Base-by-base conservation (phyloP, 2,888 invertebrate genomes). In the Apamea epomidion region DNA sequence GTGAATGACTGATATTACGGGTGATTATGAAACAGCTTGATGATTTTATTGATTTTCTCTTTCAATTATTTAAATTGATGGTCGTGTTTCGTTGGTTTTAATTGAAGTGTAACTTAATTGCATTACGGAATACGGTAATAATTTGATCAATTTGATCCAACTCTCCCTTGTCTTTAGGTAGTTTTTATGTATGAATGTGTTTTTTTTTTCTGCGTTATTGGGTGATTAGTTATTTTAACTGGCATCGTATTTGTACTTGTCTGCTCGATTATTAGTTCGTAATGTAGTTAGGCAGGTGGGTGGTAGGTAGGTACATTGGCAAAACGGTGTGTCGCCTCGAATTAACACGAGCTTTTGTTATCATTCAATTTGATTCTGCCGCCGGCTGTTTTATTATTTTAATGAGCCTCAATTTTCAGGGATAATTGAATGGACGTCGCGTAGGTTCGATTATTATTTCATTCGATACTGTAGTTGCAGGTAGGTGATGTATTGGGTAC, bases 321-420 rank as follows among this genome's bases (percentile, higher is more conserved):
- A 90, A 92, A 93, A 91, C 90, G 88, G 92, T 90, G 91, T 93
- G 94, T 94, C 94, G 92, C 93, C 89, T 93, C 94, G 94, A 94
- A 95, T 96, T 95, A 96, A 95, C 93, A 94, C 94, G 93, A 93
- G 94, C 95, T 95, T 94, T 95, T 97, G 97, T 97, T 97, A 95
- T 97, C 96, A 96, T 97, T 97, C 95, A 97, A 97, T 97, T 97
- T 96, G 96, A 95, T 93, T 95, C 91, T 89, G 95, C 96, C 94
- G 94, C 93, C 89, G 96, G 96, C 94, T 95, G 95, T 96, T 97
- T 96, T 96, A 96, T 96, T 97, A 97, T 97, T 97, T 96, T 96
- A 97, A 97, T 97, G 96, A 97, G 96, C 95, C 90, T 95, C 96
- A 95, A 96, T 97, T 97, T 96, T 95, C 95, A 94, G 95, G 94